Base-by-base conservation (phyloP, 2,888 invertebrate species). In the Clunio marinus region DNA sequence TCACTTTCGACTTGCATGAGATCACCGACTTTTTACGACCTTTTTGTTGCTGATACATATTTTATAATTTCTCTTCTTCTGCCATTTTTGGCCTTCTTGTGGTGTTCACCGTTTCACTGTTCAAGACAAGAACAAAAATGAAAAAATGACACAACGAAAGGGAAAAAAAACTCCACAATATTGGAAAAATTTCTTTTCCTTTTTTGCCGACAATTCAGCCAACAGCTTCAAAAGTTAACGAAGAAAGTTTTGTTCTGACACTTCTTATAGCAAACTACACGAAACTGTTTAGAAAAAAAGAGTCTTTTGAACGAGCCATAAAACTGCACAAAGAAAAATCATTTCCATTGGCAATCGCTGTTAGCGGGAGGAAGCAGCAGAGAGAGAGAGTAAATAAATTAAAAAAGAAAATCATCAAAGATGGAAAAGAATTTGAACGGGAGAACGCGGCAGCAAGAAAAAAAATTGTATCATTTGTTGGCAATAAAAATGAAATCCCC, bases 11-110 rank as follows among this genome's bases (percentile, higher is more conserved):
- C 10, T 5, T 8, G 10, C 5, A 32, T 15, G 41, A 41, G 41
- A 41, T 41, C 41, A 41, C 41, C 41, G 41, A 41, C 41, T 41
- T 15, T 41, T 41, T 41, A 41, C 41, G 41, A 41, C 41, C 41
- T 41, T 41, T n/a, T 41, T 41, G 41, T 41, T 41, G 15, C n/a
- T n/a, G n/a, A n/a, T n/a, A n/a, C n/a, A 41, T 41, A 41, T 41
- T 41, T 41, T 41, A 41, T 41, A 41, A 41, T 10, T 2, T n/a
- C 41, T 10, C 15, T 15, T 41, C 10, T 41, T 8, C 32, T 32
- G n/a, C n/a, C n/a, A n/a, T n/a, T n/a, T 8, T 32, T 32, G 32
- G 41, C 41, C 41, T 15, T 41, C 15, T 41, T 41, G 41, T 15
- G 41, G n/a, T n/a, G n/a, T n/a, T n/a, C 41, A 41, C 10, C 41